These are phyloP conservation scores for Diarsia mendica DNA, from an alignment of 2,888 invertebrate genomes.

Conservation along the genomic window DNA sequence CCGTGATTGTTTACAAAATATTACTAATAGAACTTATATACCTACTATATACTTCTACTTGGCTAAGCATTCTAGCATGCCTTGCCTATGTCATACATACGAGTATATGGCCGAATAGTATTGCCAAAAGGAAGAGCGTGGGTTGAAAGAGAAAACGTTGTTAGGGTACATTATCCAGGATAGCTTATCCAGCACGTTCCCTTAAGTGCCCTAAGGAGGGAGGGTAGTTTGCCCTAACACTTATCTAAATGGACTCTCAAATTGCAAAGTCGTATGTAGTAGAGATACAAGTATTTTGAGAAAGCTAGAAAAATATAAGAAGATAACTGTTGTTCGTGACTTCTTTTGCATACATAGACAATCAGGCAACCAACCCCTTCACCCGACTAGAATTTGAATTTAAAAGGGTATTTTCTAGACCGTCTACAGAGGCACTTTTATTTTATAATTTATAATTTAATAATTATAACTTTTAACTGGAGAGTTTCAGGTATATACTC, in stretches of 20 bases:
- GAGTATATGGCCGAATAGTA: background rate
- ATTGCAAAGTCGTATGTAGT: conserved; percentile 19
- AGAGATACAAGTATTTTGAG: background rate
- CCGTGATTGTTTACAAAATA: conserved; percentile 31
- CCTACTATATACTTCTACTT: too few species aligned
- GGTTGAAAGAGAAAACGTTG: conserved; percentile 19
- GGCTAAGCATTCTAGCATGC: conserved; percentile 14
- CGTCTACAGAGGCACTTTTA: too few species aligned
- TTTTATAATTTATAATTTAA: too few species aligned
- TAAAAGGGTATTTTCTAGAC: too few species aligned
- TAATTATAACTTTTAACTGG: too few species aligned
- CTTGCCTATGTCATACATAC: conserved; percentile 5
- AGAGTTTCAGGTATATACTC: too few species aligned
- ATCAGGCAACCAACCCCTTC: background rate
- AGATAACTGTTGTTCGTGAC: background rate
- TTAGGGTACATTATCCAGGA: conserved; percentile 9
- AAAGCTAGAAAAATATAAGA: background rate
- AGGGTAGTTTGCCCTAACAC: conserved; percentile 2
- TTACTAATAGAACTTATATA: background rate
- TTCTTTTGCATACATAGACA: background rate
- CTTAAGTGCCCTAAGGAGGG: conserved; percentile 13
- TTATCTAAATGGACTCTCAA: conserved; percentile 42
- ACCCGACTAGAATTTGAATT: too few species aligned
- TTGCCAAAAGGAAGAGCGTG: conserved; percentile 21
- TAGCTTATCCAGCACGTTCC: conserved; percentile 8